Base-by-base conservation (phyloP, 2,113 vertebrate species). In the Gobius niger region DNA sequence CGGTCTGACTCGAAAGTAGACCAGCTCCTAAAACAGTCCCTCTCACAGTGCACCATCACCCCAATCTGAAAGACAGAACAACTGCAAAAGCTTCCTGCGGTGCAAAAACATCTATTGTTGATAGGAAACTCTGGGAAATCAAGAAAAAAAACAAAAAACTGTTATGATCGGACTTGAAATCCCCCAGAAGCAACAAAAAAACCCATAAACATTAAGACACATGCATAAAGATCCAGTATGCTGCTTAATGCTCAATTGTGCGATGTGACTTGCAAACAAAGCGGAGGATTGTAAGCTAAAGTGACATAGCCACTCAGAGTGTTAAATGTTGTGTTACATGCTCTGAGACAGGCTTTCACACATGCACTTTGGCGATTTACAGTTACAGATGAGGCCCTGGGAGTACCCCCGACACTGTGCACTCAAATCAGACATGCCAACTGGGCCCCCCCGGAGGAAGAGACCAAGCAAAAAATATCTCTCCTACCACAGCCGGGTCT, bases 381-480 rank as follows among this genome's bases (percentile, higher is more conserved):
- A 82, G 50, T 72, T 77, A 73, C 82, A 87, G 83, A 85, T 85
- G 83, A 87, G 78, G 80, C 76, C 74, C 77, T 84, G 85, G 80
- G 83, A 84, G 68, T 81, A 81, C 84, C 86, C 81, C 76, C 76
- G 84, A 79, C 77, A 81, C 75, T 81, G 64, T 75, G 84, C 81
- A 82, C 83, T 88, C 86, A 90, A 90, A 90, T 90, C 85, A 88
- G 84, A 84, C 82, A 86, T 89, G 88, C 86, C 88, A 87, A 87
- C 84, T 60, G 76, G 80, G 81, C 84, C 82, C 84, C 82, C 84
- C 82, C 84, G 81, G 75, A 87, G 86, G 84, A 85, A 78, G 75
- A 79, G 74, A 85, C 68, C 82, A 77, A 87, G 85, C 82, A 84
- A 80, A 89, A 87, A 85, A 85, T 83, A 86, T 86, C 78, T 82